Conservation (phyloP, 2,113 vertebrate species). For the Etheostoma spectabile region DNA sequence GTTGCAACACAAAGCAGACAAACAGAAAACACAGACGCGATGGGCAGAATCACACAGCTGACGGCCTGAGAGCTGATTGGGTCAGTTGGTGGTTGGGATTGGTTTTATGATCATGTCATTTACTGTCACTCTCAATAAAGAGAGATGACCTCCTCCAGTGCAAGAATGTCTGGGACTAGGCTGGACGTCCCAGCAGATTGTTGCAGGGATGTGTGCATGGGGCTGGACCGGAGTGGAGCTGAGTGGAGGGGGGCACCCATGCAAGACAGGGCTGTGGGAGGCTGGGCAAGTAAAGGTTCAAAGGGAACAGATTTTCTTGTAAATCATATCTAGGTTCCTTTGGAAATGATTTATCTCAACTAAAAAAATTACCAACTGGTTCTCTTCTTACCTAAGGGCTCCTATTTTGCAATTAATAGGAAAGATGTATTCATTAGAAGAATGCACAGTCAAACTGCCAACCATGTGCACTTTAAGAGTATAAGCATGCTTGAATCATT, state of each 20-base stretch:
- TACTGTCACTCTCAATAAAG: constrained; percentile 42
- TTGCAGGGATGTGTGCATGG: constrained; percentile 51
- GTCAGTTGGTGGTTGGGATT: constrained; percentile 44
- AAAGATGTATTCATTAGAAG: not conserved
- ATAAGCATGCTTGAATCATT: constrained; percentile 1
- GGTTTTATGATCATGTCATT: constrained; percentile 46
- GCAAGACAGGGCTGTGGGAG: constrained; percentile 49
- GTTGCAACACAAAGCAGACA: constrained; percentile 66
- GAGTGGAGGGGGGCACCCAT: constrained; percentile 48
- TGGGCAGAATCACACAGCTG: constrained; percentile 68
- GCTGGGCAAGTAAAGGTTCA: constrained; percentile 21
- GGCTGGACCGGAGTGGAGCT: constrained; percentile 57
- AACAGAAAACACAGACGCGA: constrained; percentile 63
- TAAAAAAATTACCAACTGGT: not conserved
- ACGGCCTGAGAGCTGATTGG: constrained; percentile 66
- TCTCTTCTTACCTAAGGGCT: not conserved
- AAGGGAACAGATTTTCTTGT: not conserved
- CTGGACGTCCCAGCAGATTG: constrained; percentile 51
- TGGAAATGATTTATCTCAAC: not conserved
- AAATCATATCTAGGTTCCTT: not conserved
- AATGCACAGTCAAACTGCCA: not conserved
- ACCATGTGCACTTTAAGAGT: not conserved
- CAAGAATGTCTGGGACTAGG: constrained; percentile 56
- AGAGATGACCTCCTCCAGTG: constrained; percentile 37
- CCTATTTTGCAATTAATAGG: not conserved